Evolutionary conservation across 2,888 invertebrate genomes (phyloP), one percentile per base, ranked within the genome.

Genomic region (Chrysolina americana): DNA sequence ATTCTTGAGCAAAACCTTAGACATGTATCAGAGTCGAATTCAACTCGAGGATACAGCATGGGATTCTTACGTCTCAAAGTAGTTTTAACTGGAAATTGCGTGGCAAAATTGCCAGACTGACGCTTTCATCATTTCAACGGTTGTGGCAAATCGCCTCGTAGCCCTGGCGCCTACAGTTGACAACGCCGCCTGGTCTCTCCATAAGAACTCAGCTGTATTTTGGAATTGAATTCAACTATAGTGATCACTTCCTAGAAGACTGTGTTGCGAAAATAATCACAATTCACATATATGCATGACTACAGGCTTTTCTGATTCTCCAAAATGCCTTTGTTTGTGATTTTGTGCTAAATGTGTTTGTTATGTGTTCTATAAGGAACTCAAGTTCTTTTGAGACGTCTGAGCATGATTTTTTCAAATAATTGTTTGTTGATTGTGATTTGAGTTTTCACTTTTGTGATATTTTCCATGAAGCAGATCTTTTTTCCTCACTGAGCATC

Each of bases 301-400:
- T 19, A 19, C 62, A 11, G 23, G 23, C 15, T 19, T 13, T 23
- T n/a, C 15, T n/a, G 10, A 56, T 21, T n/a, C 2, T n/a, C n/a
- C 56, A 21, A 56, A 56, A 2, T 19, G 4, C 15, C 44, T 44
- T 15, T 44, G 36, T 36, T 36, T 36, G 36, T 36, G 17, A 53
- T 53, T 21, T 53, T 53, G 21, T 21, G 53, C 44, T 44, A 53
- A 10, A 53, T 53, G 19, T 53, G 21, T 21, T 53, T 53, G 53
- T 53, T 53, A 21, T 21, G 53, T 53, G 17, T 48, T 48, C 36
- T 36, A 36, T 36, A 36, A 3, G 36, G 36, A 36, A 36, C 8
- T 36, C 36, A 36, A 3, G 36, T 36, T 36, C 17, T 21, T 53
- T 53, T 19, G 8, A 19, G 11, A 21, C 21, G 53, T 53, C 19